Percentiles rank a stretch among this genome's conserved stretches.
Conservation (phyloP, 2,888 invertebrate species). For the Diadegma fenestrale region DNA sequence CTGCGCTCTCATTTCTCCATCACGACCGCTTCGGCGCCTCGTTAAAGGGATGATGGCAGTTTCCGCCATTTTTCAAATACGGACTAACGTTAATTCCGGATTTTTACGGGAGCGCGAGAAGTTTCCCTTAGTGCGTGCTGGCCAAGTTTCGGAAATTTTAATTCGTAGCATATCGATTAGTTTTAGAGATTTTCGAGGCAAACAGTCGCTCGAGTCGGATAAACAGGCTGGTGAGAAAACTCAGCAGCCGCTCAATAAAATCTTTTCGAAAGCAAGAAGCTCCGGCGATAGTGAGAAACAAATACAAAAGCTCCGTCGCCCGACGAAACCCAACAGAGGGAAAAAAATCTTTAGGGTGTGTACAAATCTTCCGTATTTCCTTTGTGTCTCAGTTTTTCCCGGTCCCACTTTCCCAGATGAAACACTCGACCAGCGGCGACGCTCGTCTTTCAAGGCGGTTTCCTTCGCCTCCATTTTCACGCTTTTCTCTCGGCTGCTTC, state of each 20-base stretch:
- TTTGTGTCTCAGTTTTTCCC: conserved; percentile 58
- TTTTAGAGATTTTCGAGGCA: not conserved
- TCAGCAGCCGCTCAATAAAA: conserved; percentile 22
- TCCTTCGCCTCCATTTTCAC: conserved; percentile 6
- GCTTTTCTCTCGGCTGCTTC: not conserved
- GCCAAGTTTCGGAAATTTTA: not conserved
- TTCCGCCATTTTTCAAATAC: not conserved
- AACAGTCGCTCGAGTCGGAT: not conserved
- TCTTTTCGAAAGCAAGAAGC: conserved; percentile 26
- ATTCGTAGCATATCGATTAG: not conserved
- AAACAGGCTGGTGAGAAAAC: not conserved
- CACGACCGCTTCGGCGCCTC: not conserved
- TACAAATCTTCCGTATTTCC: conserved; percentile 58
- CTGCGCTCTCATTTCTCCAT: not conserved
- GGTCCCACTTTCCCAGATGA: conserved; percentile 52
- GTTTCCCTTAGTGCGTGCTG: not conserved
- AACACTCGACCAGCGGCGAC: conserved; percentile 58
- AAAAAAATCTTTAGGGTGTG: not conserved
- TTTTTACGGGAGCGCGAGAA: not conserved
- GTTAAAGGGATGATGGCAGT: conserved; percentile 1
- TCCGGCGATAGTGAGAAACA: not conserved
- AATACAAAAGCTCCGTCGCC: conserved; percentile 33
- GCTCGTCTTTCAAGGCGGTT: conserved; percentile 37
- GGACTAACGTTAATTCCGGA: not conserved
- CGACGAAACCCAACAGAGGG: conserved; percentile 16